Conservation (phyloP, 2,113 vertebrate species). For the Microcebus griseorufus region DNA sequence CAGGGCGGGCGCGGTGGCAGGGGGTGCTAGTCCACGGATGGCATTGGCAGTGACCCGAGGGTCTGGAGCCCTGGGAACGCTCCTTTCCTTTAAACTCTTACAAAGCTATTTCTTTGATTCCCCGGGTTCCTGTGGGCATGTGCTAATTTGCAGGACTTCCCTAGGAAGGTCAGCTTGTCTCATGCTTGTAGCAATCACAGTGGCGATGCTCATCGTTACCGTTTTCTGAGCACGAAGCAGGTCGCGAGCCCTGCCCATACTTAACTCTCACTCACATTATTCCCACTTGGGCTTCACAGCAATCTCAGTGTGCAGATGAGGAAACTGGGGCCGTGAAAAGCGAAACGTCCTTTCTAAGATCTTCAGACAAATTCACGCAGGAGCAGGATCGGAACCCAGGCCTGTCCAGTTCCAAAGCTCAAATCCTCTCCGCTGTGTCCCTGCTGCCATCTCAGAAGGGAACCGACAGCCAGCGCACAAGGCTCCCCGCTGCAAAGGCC, state of each 20-base stretch:
- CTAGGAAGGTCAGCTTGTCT: not conserved
- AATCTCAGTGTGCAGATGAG: not conserved
- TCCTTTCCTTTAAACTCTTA: not conserved
- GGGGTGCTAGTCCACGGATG: not conserved
- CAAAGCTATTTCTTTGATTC: not conserved
- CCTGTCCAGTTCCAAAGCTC: not conserved
- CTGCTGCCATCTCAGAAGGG: not conserved
- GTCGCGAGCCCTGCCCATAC: not conserved
- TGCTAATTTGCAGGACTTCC: not conserved
- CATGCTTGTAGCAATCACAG: not conserved
- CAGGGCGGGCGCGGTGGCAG: not conserved
- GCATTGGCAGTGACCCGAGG: not conserved
- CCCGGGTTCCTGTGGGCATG: not conserved
- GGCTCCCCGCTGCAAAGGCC: not conserved
- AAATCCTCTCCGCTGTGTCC: not conserved
- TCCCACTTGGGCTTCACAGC: not conserved
- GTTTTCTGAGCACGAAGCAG: not conserved
- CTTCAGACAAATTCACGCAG: not conserved
- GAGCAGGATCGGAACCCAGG: not conserved
- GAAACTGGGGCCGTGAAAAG: not conserved
- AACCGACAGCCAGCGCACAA: rapidly evolving
- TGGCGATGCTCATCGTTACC: not conserved
- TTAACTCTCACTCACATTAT: not conserved
- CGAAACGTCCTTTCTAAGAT: not conserved
- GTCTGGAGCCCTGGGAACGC: not conserved